Conservation (phyloP, 2,888 invertebrate species). For the Cephus rjabovi region DNA sequence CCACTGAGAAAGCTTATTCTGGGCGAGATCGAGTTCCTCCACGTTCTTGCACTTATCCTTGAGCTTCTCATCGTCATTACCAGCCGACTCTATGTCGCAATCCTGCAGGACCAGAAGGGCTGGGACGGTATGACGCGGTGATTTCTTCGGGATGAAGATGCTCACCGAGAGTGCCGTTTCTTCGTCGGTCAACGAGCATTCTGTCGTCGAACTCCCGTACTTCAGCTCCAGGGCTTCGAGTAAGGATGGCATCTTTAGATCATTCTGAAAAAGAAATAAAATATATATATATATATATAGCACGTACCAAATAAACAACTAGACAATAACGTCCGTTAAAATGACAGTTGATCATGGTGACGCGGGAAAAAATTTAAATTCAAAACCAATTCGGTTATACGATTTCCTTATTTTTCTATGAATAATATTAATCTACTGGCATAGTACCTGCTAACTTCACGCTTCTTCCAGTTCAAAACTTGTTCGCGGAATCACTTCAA, state of each 20-base stretch:
- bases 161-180: conserved; percentile 79
- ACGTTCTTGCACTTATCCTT: conserved; percentile 88
- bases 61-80: conserved; percentile 79
- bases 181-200: conserved; percentile 70
- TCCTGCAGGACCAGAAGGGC: conserved; percentile 89
- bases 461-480: not conserved
- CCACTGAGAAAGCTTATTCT: conserved; percentile 92
- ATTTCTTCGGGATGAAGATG: conserved; percentile 87
- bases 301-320: not conserved
- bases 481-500: not conserved
- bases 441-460: not conserved
- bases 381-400: not conserved
- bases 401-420: not conserved
- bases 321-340: not conserved
- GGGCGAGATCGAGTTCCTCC: conserved; percentile 93
- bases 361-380: not conserved
- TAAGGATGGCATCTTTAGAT: conserved; percentile 82
- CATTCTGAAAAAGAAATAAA: conserved; percentile 9
- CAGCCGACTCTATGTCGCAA: conserved; percentile 91
- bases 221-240: conserved; percentile 91
- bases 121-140: conserved; percentile 82
- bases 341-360: not conserved
- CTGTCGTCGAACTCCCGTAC: conserved; percentile 75
- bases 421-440: not conserved
- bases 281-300: not conserved